Evolutionary conservation across 2,797 vertebrate genomes (phyloP).

Genomic region (Danio jaintianensis): DNA sequence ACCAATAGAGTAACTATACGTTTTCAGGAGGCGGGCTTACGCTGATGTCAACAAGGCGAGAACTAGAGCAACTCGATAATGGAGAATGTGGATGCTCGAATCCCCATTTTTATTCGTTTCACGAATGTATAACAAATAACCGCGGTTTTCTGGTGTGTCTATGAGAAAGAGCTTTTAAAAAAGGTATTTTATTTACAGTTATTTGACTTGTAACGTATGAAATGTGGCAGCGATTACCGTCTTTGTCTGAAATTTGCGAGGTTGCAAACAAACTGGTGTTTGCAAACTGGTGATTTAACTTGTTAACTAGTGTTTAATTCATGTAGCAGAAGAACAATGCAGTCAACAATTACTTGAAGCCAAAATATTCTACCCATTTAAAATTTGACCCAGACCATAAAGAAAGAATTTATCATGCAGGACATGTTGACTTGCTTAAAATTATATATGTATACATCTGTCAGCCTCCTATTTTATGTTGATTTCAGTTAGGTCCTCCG

Average conservation of each 20-base stretch:
- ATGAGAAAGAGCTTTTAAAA: no score
- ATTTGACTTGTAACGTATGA: neutral
- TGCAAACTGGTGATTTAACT: no score
- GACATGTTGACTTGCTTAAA: neutral
- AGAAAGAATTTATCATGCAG: neutral
- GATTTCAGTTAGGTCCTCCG: neutral
- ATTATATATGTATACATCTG: neutral
- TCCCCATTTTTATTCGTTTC: neutral
- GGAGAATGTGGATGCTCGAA: slow-evolving; percentile 20
- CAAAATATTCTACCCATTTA: neutral
- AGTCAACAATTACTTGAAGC: neutral
- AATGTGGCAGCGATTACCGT: neutral
- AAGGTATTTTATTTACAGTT: neutral
- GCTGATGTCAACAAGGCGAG: slow-evolving; percentile 75
- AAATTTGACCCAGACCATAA: neutral
- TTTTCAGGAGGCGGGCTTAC: slow-evolving; percentile 53
- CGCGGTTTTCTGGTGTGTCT: neutral
- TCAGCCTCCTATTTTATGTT: neutral
- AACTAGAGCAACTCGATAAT: slow-evolving; percentile 62
- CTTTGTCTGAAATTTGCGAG: slow-evolving; percentile 13
- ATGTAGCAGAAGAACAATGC: neutral
- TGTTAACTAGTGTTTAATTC: neutral
- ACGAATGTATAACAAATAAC: neutral
- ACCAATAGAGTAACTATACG: slow-evolving; percentile 61
- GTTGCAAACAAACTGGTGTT: slow-evolving; percentile 3